Conservation (phyloP, 2,888 invertebrate species). For the Drosophila neotestacea region DNA sequence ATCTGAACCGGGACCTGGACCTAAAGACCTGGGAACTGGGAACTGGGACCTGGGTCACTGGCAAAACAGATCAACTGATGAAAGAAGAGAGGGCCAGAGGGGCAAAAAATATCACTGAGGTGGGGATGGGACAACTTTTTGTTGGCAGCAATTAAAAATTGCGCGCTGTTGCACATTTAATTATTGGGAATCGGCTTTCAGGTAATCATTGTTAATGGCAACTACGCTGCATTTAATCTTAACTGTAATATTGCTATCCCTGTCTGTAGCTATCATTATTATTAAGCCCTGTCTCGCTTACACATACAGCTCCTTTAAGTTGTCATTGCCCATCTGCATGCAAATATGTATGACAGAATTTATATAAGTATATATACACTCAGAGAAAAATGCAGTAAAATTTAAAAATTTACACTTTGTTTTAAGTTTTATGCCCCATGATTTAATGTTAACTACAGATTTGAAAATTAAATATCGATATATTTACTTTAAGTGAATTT, state of each 20-base stretch:
- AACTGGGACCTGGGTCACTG: neutral
- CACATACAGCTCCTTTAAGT: slow-evolving; percentile 56
- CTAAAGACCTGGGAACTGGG: neutral
- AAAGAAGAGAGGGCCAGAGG: neutral
- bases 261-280: slow-evolving; percentile 18
- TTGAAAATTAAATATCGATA: no score
- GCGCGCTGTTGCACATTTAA: slow-evolving; percentile 81
- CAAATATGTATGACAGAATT: slow-evolving; percentile 14
- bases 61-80: slow-evolving; percentile 26
- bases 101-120: neutral
- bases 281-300: neutral
- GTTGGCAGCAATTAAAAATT: slow-evolving; percentile 78
- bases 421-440: no score
- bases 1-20: neutral
- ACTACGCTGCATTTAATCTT: slow-evolving; percentile 78
- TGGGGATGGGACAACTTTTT: slow-evolving; percentile 56
- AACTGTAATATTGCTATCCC: slow-evolving; percentile 43
- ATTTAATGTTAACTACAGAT: no score
- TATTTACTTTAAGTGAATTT: no score
- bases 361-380: neutral
- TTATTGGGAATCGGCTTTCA: slow-evolving; percentile 82
- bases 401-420: no score
- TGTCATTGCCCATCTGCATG: slow-evolving; percentile 38
- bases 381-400: no score
- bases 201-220: slow-evolving; percentile 82